Evolutionary conservation across 2,113 vertebrate genomes (phyloP).

Genomic region (Hippocampus zosterae): DNA sequence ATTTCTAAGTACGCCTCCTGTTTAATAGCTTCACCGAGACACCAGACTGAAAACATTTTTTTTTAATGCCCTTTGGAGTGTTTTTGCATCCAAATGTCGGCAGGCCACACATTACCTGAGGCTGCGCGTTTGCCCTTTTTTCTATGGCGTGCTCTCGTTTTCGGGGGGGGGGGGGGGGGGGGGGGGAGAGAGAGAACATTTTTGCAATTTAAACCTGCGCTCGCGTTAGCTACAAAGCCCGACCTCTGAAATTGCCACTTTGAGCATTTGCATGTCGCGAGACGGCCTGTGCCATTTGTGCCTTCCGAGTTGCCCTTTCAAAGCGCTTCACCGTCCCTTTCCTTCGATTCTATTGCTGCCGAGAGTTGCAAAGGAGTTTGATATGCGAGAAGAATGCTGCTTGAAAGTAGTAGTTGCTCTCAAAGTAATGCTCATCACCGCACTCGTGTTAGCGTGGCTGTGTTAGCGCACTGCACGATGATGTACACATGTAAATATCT

Average conservation of each 20-base stretch:
- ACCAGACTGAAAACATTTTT: conserved; percentile 8
- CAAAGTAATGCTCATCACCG: conserved; percentile 6
- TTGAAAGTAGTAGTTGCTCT: neutral
- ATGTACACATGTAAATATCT: too few species aligned
- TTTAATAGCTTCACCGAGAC: conserved; percentile 1
- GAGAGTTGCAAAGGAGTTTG: neutral
- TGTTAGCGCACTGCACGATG: too few species aligned
- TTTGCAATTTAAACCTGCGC: conserved; percentile 13
- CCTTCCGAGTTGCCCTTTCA: too few species aligned
- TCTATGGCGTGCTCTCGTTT: conserved; percentile 1
- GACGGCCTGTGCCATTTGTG: too few species aligned
- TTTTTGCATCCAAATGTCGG: conserved; percentile 29
- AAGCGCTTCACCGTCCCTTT: too few species aligned
- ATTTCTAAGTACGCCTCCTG: neutral
- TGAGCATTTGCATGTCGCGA: too few species aligned
- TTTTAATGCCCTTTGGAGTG: conserved; percentile 32
- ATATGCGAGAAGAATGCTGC: too few species aligned
- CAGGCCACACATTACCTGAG: conserved; percentile 35
- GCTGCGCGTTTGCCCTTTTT: conserved; percentile 33
- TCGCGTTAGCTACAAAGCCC: neutral
- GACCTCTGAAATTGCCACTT: neutral
- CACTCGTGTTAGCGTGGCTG: neutral
- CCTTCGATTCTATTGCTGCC: too few species aligned
- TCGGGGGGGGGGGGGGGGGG: too few species aligned
- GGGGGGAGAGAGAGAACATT: conserved; percentile 1